Conservation (phyloP, 2,888 invertebrate genomes). For the Agrochola lota region DNA sequence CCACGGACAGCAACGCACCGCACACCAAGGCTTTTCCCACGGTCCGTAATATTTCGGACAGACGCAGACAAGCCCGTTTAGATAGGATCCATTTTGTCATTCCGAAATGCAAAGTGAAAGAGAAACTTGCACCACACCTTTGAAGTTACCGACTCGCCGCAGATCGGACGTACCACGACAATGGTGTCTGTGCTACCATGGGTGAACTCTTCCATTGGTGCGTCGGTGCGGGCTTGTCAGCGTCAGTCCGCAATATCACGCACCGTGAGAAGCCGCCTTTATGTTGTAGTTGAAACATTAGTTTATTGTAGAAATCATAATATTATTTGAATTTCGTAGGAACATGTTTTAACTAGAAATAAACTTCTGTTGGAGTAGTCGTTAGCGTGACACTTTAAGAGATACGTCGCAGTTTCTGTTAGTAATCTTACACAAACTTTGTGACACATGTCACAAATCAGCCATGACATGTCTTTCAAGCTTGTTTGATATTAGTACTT, state of each 20-base stretch:
- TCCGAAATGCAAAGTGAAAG: no score
- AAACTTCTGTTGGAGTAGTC: background rate
- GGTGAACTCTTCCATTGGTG: background rate
- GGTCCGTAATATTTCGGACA: background rate
- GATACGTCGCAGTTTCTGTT: slow-evolving; percentile 7
- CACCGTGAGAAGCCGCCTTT: background rate
- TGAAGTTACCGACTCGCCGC: no score
- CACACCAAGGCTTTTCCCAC: background rate
- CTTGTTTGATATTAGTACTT: background rate
- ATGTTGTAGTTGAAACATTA: background rate
- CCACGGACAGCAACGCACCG: background rate
- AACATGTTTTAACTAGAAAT: slow-evolving; percentile 1
- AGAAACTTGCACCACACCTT: no score
- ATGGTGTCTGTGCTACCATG: no score
- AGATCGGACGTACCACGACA: no score
- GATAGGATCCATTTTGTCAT: background rate
- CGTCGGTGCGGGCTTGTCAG: background rate
- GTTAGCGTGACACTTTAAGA: background rate
- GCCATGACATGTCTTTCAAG: background rate
- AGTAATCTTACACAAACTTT: slow-evolving; percentile 3
- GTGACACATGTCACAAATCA: slow-evolving; percentile 1
- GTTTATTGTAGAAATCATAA: background rate
- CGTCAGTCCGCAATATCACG: background rate
- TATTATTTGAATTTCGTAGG: background rate
- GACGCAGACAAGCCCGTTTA: no score